Evolutionary conservation across 1,140 invertebrate genomes (phyloP), one percentile per base, ranked within the genome.

Genomic region (Adelges cooleyi): DNA sequence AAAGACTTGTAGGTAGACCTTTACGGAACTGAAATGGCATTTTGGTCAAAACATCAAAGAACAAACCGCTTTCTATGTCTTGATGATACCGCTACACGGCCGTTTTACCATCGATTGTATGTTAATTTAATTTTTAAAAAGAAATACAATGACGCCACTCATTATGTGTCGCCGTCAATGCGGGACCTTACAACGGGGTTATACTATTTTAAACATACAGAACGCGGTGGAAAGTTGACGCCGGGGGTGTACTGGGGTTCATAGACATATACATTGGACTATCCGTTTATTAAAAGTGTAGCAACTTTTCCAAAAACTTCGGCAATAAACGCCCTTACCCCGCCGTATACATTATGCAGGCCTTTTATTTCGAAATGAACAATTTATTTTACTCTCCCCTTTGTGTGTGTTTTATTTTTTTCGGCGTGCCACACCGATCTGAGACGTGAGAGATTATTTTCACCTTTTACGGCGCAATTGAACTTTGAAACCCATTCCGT

Each of bases 251-350:
- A 42, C 29, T 11, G 46, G 15, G 56, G 4, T 17, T 62, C 40
- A 62, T 62, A 48, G 40, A 33, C 46, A 62, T 62, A 48, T 22
- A 33, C 46, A 62, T 48, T 48, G 56, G 17, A 62, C 56, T 59
- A 48, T 62, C 15, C 27, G 42, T 62, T 62, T 62, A 62, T 62
- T 62, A 62, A 62, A 62, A 62, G 23, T 62, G 23, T 8, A 40
- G 17, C 56, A 20, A 62, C 56, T 62, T 48, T 27, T n/a, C 1
- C 15, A 33, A 48, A 62, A 62, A 62, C 56, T 62, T 62, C 42
- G n/a, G 56, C 56, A 48, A 62, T 62, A 62, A 62, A 62, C 56
- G 42, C 56, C 18, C 15, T 48, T 25, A 29, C 27, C 42, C 27
- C 42, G 27, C 3, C 3, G 9, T n/a, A 62, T n/a, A 48, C 56